A percentile compares a stretch with the other conserved stretches of the same genome.
Evolutionary conservation across 2,888 invertebrate genomes (phyloP).

Genomic region (Endomychus coccineus): DNA sequence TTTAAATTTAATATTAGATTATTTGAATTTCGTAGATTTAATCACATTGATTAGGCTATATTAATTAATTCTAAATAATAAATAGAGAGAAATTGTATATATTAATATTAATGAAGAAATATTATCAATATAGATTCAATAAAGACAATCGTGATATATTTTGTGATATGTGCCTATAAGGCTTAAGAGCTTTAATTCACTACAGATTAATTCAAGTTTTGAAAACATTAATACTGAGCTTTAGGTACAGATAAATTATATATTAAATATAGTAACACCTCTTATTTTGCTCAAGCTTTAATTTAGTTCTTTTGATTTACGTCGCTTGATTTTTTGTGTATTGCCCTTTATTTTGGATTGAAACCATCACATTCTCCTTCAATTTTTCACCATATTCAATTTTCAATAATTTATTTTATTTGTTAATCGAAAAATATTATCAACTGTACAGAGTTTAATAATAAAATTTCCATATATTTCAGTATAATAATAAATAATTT

Average conservation of each 20-base stretch:
- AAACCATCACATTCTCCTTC: conserved; percentile 6
- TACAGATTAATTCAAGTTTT: conserved; percentile 2
- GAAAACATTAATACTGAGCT: conserved; percentile 10
- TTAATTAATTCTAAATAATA: too few relatives aligned
- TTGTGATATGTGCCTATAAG: too few relatives aligned
- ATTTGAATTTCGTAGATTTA: not conserved
- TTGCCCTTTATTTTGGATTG: too few relatives aligned
- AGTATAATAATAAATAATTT: too few relatives aligned
- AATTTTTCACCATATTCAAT: conserved; percentile 7
- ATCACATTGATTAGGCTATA: not conserved
- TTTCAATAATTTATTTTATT: conserved; percentile 11
- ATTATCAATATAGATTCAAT: too few relatives aligned
- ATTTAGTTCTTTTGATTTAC: too few relatives aligned
- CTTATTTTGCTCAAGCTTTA: conserved; percentile 43
- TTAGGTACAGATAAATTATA: conserved; percentile 9
- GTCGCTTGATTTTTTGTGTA: conserved; percentile 11
- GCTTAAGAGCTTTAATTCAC: conserved; percentile 14
- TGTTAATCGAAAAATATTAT: too few relatives aligned
- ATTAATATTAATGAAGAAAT: too few relatives aligned
- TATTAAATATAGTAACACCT: conserved; percentile 33
- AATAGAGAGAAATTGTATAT: too few relatives aligned
- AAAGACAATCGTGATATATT: too few relatives aligned
- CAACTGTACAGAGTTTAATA: too few relatives aligned
- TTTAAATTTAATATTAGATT: not conserved
- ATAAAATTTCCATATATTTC: too few relatives aligned